These are phyloP conservation scores for Tipula vernalis DNA, from an alignment of 2,888 invertebrate genomes.

Conservation along the genomic window DNA sequence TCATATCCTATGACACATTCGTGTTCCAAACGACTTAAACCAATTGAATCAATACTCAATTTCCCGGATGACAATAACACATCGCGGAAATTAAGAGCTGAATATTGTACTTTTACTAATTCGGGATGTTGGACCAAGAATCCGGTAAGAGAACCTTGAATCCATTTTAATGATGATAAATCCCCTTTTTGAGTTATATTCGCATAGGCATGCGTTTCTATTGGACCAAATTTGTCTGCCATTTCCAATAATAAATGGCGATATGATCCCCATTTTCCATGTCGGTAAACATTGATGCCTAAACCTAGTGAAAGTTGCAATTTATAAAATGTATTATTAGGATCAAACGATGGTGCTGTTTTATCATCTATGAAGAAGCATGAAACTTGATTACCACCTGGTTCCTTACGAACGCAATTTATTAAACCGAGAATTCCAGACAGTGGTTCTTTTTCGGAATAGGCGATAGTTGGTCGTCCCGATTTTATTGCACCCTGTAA, in stretches of 20 bases:
- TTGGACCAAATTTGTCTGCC: slow-evolving; percentile 33
- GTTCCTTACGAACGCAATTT: slow-evolving; percentile 73
- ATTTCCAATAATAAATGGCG: slow-evolving; percentile 58
- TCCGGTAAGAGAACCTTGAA: slow-evolving; percentile 49
- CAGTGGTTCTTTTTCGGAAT: slow-evolving; percentile 50
- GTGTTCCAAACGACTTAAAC: slow-evolving; percentile 48
- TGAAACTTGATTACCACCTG: slow-evolving; percentile 51
- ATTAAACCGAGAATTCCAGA: slow-evolving; percentile 81
- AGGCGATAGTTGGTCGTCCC: slow-evolving; percentile 33
- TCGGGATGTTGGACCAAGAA: slow-evolving; percentile 41
- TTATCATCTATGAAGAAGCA: slow-evolving; percentile 51
- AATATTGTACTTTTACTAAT: slow-evolving; percentile 49
- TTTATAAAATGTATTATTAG: slow-evolving; percentile 49
- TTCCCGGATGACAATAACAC: slow-evolving; percentile 90
- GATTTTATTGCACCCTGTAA: slow-evolving; percentile 25
- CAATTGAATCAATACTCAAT: slow-evolving; percentile 69
- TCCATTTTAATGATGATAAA: slow-evolving; percentile 69
- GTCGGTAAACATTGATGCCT: slow-evolving; percentile 61
- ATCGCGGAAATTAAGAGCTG: slow-evolving; percentile 86
- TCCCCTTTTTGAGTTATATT: slow-evolving; percentile 73
- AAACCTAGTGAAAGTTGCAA: slow-evolving; percentile 59
- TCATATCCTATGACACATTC: slow-evolving; percentile 59
- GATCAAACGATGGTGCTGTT: slow-evolving; percentile 51
- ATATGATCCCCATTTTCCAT: slow-evolving; percentile 58
- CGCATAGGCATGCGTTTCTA: slow-evolving; percentile 56